Evolutionary conservation across 2,797 vertebrate genomes (phyloP), one percentile per base, ranked within the genome.

Genomic region (Glyptemys insculpta): DNA sequence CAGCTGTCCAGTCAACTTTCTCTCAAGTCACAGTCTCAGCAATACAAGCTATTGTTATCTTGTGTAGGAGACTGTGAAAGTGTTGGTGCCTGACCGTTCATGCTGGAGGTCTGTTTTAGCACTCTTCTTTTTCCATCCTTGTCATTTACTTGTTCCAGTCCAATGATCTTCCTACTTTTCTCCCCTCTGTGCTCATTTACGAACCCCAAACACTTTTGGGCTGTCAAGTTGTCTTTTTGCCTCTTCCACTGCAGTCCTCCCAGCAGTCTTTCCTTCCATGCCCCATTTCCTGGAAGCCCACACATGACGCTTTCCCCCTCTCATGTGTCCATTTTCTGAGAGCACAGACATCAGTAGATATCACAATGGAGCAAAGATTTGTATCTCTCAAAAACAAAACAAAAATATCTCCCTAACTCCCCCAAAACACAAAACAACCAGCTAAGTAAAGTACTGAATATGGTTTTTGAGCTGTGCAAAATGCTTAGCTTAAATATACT

Each of bases 81-180:
- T 68, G 65, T 12, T 9, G 1, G 21, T 29, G 31, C 12, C 59
- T 31, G 14, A 31, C 57, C 52, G 29, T 15, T 12, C 4, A 5
- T 0, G 0, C 3, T 4, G 0, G 0, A 15, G 23, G 44, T 23
- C 37, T 37, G 52, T 15, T 8, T 12, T 65, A 65, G 34, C 62
- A 19, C 34, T 65, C 34, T 65, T 65, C 8, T 65, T 65, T 0
- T 12, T 83, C n/a, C 6, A 59, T 12, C 72, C 68, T 62, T 19
- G 14, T 25, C 47, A 12, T 53, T 82, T 37, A 29, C 5, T 79
- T 62, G 23, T 47, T 92, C 27, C 76, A 65, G 8, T 10, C 65
- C n/a, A 81, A 56, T 27, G 0, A 44, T 84, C 8, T 4, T 72
- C 79, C 7, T 23, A 23, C 34, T 29, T 5, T 90, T 50, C 41